These are phyloP conservation scores for Syrmaticus mikado DNA, from an alignment of 2,113 vertebrate genomes.

Conservation along the genomic window DNA sequence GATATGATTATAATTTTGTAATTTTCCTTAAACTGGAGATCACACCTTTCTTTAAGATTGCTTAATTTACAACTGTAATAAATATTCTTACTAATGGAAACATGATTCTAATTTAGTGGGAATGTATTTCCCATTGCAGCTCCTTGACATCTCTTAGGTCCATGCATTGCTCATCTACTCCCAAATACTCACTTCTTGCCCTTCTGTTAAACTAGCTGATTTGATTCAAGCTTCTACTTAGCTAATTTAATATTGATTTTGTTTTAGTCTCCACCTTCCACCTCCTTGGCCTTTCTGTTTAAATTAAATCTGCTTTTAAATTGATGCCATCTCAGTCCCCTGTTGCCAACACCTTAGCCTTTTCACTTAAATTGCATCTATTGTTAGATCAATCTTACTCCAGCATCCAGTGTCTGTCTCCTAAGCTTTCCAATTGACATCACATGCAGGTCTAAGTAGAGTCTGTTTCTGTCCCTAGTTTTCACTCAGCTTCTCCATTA, in stretches of 20 bases:
- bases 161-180: neutral
- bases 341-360: slow-evolving; percentile 34
- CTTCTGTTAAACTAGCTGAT: neutral
- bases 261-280: slow-evolving; percentile 47
- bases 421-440: slow-evolving; percentile 28
- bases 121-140: neutral
- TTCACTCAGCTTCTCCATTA: slow-evolving; percentile 9
- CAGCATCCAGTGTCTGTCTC: neutral
- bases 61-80: neutral
- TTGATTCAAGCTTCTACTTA: slow-evolving; percentile 26
- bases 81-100: neutral
- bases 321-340: neutral
- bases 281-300: slow-evolving; percentile 46
- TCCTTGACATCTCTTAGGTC: neutral
- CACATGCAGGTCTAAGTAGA: slow-evolving; percentile 10
- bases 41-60: neutral
- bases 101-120: neutral
- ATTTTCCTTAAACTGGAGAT: neutral
- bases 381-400: slow-evolving; percentile 65
- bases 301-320: slow-evolving; percentile 51
- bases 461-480: neutral
- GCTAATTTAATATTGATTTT: slow-evolving; percentile 63
- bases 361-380: slow-evolving; percentile 54
- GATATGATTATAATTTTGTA: neutral
- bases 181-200: neutral